phyloP scores from a whole-genome alignment of 2,113 vertebrate species.

The Nothocercus nigrocapillus region DNA sequence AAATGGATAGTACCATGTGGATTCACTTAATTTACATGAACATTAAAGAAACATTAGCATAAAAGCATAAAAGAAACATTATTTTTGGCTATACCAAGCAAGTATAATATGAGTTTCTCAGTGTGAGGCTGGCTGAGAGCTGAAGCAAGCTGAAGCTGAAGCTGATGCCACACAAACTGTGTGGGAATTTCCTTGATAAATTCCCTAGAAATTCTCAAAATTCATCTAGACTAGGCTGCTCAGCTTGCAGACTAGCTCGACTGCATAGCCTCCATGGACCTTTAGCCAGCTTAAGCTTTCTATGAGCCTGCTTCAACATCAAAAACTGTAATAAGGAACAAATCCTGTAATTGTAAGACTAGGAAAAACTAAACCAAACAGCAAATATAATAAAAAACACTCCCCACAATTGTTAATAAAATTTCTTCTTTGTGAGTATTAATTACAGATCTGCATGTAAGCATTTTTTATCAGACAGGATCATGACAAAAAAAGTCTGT shows the following conservation, averaged over 20 bases:
- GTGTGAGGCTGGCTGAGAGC: not conserved
- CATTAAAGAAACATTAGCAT: rapidly evolving
- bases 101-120: not conserved
- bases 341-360: too few relatives aligned
- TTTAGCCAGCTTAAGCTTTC: not conserved
- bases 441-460: rapidly evolving
- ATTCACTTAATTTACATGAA: too few relatives aligned
- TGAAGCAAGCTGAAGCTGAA: too few relatives aligned
- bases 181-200: too few relatives aligned
- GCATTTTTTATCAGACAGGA: not conserved
- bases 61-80: rapidly evolving
- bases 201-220: not conserved
- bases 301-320: not conserved
- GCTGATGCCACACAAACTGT: not conserved
- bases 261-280: not conserved
- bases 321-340: not conserved
- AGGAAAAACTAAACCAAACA: too few relatives aligned
- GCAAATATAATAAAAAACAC: too few relatives aligned
- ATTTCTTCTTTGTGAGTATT: not conserved
- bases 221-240: not conserved
- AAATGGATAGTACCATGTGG: not conserved
- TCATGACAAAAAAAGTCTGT: not conserved
- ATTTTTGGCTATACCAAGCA: not conserved
- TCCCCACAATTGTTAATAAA: not conserved
- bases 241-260: not conserved